Evolutionary conservation across 1,140 invertebrate species (phyloP).

Genomic region (Himalopsyche phryganea): DNA sequence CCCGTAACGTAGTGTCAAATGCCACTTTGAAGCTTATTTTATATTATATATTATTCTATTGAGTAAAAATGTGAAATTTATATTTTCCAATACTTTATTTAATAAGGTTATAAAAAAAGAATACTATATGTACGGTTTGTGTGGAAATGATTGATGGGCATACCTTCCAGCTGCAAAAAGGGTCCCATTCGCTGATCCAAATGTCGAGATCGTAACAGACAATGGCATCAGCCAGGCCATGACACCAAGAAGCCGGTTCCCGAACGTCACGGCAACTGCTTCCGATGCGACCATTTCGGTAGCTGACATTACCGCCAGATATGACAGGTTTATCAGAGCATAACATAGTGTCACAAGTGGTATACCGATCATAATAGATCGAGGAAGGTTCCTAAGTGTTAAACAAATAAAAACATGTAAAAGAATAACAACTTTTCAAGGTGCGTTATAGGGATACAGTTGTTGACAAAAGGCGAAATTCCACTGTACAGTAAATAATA

Average conservation of each 20-base stretch:
- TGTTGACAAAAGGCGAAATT: too few species aligned
- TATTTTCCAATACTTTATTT: too few species aligned
- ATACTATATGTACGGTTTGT: too few species aligned
- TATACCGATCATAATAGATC: slow-evolving; percentile 94
- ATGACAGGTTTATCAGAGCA: slow-evolving; percentile 92
- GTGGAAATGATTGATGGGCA: too few species aligned
- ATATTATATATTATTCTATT: too few species aligned
- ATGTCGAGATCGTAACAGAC: slow-evolving; percentile 93
- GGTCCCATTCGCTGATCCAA: slow-evolving; percentile 95
- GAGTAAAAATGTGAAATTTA: too few species aligned
- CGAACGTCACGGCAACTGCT: slow-evolving; percentile 93
- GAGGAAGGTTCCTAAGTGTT: slow-evolving; percentile 85
- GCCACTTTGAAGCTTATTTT: too few species aligned
- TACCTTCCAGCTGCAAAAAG: slow-evolving; percentile 85
- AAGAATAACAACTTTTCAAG: not conserved
- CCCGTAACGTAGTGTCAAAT: too few species aligned
- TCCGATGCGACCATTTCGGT: slow-evolving; percentile 92
- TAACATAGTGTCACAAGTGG: slow-evolving; percentile 95
- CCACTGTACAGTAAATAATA: too few species aligned
- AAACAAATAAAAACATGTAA: slow-evolving; percentile 3
- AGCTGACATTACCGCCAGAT: slow-evolving; percentile 93
- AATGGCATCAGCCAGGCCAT: slow-evolving; percentile 92
- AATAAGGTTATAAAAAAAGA: too few species aligned
- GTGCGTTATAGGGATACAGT: too few species aligned
- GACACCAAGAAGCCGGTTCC: slow-evolving; percentile 77